A percentile compares a stretch with the other conserved stretches of the same genome.
Conservation (phyloP, 1,140 invertebrate genomes). For the Drosophila mojavensis region DNA sequence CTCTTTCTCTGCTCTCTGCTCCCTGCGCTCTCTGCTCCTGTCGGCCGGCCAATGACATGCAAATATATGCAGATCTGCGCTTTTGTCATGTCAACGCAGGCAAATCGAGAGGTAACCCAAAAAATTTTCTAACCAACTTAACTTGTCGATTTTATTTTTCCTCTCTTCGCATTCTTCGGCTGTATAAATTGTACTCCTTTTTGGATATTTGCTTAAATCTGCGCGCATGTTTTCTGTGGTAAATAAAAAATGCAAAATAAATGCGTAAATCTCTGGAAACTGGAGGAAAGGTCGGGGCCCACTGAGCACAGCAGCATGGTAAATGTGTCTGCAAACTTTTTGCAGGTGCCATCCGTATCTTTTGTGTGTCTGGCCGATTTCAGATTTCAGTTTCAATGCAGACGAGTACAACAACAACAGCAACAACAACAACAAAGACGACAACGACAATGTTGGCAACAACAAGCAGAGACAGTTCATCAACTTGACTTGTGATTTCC, state of each 20-base stretch:
- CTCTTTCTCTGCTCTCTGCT: too few species aligned
- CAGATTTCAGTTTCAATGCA: slow-evolving; percentile 62
- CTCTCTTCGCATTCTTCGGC: background rate
- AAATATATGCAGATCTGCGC: slow-evolving; percentile 83
- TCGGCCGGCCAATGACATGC: slow-evolving; percentile 72
- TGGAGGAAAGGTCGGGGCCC: slow-evolving; percentile 9
- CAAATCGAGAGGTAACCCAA: slow-evolving; percentile 71
- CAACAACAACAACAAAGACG: slow-evolving; percentile 25
- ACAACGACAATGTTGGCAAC: slow-evolving; percentile 41
- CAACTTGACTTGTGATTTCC: slow-evolving; percentile 82
- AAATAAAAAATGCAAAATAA: slow-evolving; percentile 83
- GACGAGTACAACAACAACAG: slow-evolving; percentile 45
- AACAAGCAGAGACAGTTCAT: slow-evolving; percentile 69
- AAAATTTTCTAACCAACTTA: slow-evolving; percentile 75
- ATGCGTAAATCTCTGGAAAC: slow-evolving; percentile 80
- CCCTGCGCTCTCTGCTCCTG: too few species aligned
- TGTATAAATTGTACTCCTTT: slow-evolving; percentile 53
- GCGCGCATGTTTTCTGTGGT: slow-evolving; percentile 78
- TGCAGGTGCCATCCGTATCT: slow-evolving; percentile 77
- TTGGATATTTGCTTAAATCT: slow-evolving; percentile 75
- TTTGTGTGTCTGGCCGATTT: slow-evolving; percentile 69
- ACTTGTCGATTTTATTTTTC: slow-evolving; percentile 47
- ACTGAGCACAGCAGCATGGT: slow-evolving; percentile 15
- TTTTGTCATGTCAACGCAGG: slow-evolving; percentile 83
- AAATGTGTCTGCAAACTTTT: slow-evolving; percentile 80